These are phyloP conservation scores for Glaucomys volans DNA, from an alignment of 2,113 vertebrate species.

Conservation along the genomic window DNA sequence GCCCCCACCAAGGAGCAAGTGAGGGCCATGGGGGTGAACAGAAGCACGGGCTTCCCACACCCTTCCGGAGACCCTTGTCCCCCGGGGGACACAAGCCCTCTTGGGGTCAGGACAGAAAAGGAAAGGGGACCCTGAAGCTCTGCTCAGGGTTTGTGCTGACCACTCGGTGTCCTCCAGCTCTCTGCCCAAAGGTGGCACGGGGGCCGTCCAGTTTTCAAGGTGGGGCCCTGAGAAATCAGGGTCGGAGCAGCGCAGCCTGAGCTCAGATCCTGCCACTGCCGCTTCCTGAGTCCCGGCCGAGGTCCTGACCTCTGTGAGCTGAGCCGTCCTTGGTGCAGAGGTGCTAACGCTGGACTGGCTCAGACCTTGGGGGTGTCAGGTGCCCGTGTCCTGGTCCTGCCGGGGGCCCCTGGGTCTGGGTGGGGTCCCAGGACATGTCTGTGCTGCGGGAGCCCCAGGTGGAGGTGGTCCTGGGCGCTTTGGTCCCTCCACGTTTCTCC, in stretches of 20 bases:
- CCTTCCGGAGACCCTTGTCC: too few relatives aligned
- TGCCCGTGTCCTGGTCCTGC: background rate
- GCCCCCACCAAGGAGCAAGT: background rate
- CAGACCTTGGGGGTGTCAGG: background rate
- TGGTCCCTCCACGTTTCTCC: too few relatives aligned
- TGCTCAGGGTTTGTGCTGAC: background rate
- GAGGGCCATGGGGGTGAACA: background rate
- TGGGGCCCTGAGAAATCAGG: background rate
- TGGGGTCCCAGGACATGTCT: background rate
- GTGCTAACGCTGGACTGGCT: background rate
- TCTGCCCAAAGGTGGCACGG: background rate
- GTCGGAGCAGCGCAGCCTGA: background rate
- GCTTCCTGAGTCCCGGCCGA: background rate
- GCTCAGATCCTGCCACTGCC: fast-evolving
- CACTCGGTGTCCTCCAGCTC: background rate
- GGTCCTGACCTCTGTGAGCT: background rate
- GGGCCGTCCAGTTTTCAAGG: fast-evolving
- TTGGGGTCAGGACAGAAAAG: background rate
- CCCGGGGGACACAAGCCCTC: background rate
- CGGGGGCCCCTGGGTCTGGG: fast-evolving
- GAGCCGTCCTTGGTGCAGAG: background rate
- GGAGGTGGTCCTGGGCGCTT: background rate
- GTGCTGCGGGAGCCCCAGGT: background rate
- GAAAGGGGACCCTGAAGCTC: background rate
- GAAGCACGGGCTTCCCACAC: too few relatives aligned